Conservation (phyloP, 2,113 vertebrate species). For the Eonycteris spelaea region DNA sequence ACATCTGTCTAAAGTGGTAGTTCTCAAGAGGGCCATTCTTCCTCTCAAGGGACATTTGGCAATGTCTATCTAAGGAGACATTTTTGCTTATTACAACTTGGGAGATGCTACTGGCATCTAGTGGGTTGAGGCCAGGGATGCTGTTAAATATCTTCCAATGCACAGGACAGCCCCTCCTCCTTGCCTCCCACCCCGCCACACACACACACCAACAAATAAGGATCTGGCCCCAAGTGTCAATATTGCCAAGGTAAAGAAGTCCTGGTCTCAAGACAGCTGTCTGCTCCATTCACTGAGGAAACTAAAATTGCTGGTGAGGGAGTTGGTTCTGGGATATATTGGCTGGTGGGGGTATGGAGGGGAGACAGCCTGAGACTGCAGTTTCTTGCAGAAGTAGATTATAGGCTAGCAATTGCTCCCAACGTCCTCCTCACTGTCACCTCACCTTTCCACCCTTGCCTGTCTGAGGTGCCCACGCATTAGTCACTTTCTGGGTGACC, state of each 20-base stretch:
- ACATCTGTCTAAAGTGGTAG: neutral
- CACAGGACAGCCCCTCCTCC: neutral
- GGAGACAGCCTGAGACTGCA: neutral
- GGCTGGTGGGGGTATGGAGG: neutral
- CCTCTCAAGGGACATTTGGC: neutral
- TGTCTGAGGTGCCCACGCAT: neutral
- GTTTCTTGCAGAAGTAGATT: neutral
- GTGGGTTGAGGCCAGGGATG: neutral
- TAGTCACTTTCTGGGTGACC: no score
- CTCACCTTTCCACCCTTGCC: neutral
- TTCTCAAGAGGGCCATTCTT: neutral
- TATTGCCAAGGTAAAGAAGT: neutral
- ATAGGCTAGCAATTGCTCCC: accelerated
- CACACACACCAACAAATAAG: neutral
- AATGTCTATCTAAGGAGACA: neutral
- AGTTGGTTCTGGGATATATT: neutral
- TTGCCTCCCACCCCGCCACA: no score
- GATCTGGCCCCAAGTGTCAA: neutral
- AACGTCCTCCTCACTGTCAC: neutral
- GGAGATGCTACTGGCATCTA: neutral
- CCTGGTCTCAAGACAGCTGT: neutral
- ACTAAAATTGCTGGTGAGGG: no score
- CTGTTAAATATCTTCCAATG: neutral
- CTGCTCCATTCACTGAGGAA: neutral
- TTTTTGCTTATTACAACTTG: neutral